Evolutionary conservation across 2,113 vertebrate genomes (phyloP).

Genomic region (Cinclus cinclus): DNA sequence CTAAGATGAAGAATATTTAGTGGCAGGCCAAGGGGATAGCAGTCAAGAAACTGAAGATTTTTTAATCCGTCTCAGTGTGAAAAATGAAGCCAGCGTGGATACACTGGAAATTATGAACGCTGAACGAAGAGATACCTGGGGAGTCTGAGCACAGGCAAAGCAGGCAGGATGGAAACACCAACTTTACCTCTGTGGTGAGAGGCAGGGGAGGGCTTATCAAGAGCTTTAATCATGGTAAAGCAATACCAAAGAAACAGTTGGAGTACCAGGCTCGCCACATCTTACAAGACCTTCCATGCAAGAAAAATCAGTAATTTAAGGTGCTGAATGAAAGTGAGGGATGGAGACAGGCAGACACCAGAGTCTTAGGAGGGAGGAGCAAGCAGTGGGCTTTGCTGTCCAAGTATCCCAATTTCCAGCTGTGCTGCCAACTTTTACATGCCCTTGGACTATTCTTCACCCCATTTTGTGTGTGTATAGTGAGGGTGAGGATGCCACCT

Average conservation of each 20-base stretch:
- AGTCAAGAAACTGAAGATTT: neutral
- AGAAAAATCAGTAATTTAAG: neutral
- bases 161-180: neutral
- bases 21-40: neutral
- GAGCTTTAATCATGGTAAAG: neutral
- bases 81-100: neutral
- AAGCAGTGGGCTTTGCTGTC: neutral
- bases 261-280: neutral
- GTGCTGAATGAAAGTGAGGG: neutral
- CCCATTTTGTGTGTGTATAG: neutral
- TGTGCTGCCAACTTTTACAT: neutral
- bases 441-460: neutral
- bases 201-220: neutral
- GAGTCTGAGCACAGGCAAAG: neutral
- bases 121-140: slow-evolving; percentile 8
- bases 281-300: neutral
- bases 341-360: neutral
- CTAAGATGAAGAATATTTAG: slow-evolving; percentile 5
- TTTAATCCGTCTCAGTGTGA: neutral
- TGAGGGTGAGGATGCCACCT: neutral
- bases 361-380: neutral
- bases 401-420: neutral
- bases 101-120: neutral
- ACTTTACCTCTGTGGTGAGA: neutral
- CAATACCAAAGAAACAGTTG: neutral